These are phyloP conservation scores for Ianthella basta DNA, from an alignment of 37 sponge, comb jelly and placozoan species.

Conservation along the genomic window DNA sequence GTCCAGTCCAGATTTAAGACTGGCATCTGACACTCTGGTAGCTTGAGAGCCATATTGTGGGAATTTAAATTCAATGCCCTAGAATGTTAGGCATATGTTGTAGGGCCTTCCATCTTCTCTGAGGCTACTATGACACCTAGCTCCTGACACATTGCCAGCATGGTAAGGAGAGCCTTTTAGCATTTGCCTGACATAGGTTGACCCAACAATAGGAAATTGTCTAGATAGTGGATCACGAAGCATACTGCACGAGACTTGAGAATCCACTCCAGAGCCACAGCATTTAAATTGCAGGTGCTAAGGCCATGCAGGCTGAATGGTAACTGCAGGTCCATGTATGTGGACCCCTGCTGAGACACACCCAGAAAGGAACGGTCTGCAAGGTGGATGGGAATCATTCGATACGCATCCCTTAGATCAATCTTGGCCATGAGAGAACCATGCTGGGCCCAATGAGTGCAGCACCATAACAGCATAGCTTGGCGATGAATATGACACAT, in stretches of 20 bases:
- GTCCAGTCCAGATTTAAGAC: too few relatives aligned
- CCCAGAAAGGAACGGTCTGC: not conserved
- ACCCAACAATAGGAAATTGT: slow-evolving; percentile 13
- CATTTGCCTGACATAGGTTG: slow-evolving; percentile 2
- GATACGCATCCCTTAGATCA: slow-evolving; percentile 10
- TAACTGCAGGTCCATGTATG: slow-evolving; percentile 12
- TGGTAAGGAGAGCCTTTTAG: not conserved
- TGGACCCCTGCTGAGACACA: not conserved
- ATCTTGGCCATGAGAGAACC: slow-evolving; percentile 16
- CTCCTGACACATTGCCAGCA: not conserved
- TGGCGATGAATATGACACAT: slow-evolving; percentile 1
- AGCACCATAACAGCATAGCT: slow-evolving; percentile 1
- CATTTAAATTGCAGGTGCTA: slow-evolving; percentile 7
- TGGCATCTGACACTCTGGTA: too few relatives aligned
- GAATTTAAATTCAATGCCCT: too few relatives aligned
- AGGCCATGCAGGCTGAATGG: slow-evolving; percentile 22
- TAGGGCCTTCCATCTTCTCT: slow-evolving; percentile 17
- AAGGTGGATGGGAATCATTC: slow-evolving; percentile 1
- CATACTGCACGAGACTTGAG: not conserved
- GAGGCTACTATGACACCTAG: slow-evolving; percentile 5
- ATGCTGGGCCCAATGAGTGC: not conserved
- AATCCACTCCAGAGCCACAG: slow-evolving; percentile 32
- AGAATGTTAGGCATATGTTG: slow-evolving; percentile 6
- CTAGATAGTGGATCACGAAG: slow-evolving; percentile 23
- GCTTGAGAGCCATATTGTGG: too few relatives aligned